Conservation (phyloP, 2,797 vertebrate species). For the Lindbergichthys nudifrons region DNA sequence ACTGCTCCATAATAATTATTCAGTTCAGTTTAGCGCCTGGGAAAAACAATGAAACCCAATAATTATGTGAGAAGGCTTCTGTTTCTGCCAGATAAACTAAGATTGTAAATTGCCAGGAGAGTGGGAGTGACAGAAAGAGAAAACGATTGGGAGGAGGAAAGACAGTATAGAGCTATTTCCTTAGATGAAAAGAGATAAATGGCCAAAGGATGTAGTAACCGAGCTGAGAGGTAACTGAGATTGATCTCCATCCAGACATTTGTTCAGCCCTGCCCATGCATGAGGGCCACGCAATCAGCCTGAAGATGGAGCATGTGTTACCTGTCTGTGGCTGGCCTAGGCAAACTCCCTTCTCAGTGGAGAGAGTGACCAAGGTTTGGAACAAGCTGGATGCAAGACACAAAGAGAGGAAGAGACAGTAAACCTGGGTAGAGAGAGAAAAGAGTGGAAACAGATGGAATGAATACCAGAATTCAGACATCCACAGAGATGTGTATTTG, state of each 20-base stretch:
- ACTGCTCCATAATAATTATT: constrained; percentile 1
- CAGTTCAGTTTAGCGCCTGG: not conserved
- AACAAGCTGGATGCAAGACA: constrained; percentile 11
- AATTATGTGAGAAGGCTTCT: constrained; percentile 39
- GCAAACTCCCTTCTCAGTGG: constrained; percentile 14
- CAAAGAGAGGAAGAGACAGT: constrained; percentile 7
- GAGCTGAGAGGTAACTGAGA: constrained; percentile 9
- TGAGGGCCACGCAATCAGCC: constrained; percentile 11
- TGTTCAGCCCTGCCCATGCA: constrained; percentile 13
- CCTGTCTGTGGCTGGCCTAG: constrained; percentile 49
- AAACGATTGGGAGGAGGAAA: constrained; percentile 31
- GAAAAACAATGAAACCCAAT: constrained; percentile 27
- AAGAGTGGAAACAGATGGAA: constrained; percentile 50
- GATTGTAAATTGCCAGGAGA: constrained; percentile 55
- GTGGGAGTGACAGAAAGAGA: constrained; percentile 41
- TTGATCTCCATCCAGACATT: constrained; percentile 2
- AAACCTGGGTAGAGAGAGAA: not conserved
- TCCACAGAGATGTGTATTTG: constrained; percentile 34
- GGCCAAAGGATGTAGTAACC: constrained; percentile 26
- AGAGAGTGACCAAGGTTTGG: not conserved
- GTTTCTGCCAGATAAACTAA: constrained; percentile 52
- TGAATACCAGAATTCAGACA: constrained; percentile 28
- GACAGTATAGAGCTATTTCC: constrained; percentile 21
- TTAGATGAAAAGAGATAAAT: constrained; percentile 34
- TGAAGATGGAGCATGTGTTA: constrained; percentile 48